Evolutionary conservation across 1,140 invertebrate species (phyloP), one percentile per base, ranked within the genome.

Genomic region (Andricus grossulariae): DNA sequence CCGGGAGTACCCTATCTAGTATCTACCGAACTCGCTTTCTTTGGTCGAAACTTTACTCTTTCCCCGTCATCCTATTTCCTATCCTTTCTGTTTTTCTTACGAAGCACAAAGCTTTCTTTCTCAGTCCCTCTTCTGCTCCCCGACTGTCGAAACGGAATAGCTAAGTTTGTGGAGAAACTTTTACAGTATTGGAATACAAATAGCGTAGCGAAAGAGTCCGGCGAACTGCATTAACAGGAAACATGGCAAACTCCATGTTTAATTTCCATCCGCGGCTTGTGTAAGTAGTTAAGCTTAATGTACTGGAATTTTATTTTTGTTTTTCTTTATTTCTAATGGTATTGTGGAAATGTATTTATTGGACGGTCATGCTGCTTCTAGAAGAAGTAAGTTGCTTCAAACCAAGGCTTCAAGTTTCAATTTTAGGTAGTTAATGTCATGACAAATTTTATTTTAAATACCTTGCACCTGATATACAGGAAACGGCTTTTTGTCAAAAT

Each of bases 11-110:
- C 25, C 57, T 15, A 60, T 25, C 57, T 60, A 13, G 12, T 15
- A 60, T 25, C 57, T 16, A 25, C 54, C 54, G 18, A 55, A 55
- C 54, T 55, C 60, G 12, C 60, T 15, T 66, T 66, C 60, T 66
- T 66, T 39, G 21, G 15, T 39, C 76, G 71, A 80, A 83, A 81
- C 70, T 77, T 79, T 82, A 80, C 80, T 80, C 80, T 81, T 80
- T 80, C 71, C 60, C 18, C 18, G 45, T 77, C 80, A 83, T 74
- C 77, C 72, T 60, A 49, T 39, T 19, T 57, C 18, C 39, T 52
- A 12, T 73, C 54, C 52, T 55, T 73, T 50, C 51, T 50, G 13
- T 73, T 73, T 73, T 54, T 18, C 72, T 73, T 55, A 39, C 21
- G 51, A 54, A 73, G n/a, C 18, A 49, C 71, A 50, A 19, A 50